Conservation (phyloP, 2,113 vertebrate genomes). For the Numenius arquata region DNA sequence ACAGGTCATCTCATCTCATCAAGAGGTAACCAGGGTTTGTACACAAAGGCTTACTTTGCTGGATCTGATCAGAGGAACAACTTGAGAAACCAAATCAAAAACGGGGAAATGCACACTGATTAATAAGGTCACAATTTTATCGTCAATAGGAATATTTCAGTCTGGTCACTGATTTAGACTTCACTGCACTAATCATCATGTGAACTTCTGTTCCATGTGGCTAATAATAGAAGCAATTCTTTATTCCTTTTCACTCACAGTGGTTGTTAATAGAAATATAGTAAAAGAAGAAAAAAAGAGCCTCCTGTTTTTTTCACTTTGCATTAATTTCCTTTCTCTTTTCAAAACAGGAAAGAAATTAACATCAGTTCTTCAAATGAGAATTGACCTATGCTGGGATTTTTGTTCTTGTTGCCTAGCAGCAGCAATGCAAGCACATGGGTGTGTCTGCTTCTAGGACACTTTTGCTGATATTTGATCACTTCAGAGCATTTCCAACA, state of each 20-base stretch:
- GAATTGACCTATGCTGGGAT: not conserved
- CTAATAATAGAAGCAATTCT: not conserved
- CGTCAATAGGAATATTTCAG: not conserved
- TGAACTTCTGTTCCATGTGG: not conserved
- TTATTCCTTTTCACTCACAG: not conserved
- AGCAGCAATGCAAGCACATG: not conserved
- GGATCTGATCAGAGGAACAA: not conserved
- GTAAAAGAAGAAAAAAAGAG: not conserved
- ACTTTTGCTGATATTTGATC: not conserved
- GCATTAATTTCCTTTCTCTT: not conserved
- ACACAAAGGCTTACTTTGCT: not conserved
- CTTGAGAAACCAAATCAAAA: not conserved
- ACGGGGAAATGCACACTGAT: not conserved
- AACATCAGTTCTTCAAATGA: not conserved
- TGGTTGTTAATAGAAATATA: not conserved
- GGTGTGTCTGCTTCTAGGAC: not conserved
- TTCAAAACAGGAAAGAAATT: not conserved
- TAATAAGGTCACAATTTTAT: not conserved
- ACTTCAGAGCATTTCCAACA: not conserved
- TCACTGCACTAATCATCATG: not conserved
- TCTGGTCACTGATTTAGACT: not conserved
- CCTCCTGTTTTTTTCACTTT: not conserved
- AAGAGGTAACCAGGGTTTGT: not conserved
- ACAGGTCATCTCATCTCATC: not conserved
- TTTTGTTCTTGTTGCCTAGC: constrained; percentile 32